These are phyloP conservation scores for Pyxicephalus adspersus DNA, from an alignment of 2,113 vertebrate genomes.

Conservation along the genomic window DNA sequence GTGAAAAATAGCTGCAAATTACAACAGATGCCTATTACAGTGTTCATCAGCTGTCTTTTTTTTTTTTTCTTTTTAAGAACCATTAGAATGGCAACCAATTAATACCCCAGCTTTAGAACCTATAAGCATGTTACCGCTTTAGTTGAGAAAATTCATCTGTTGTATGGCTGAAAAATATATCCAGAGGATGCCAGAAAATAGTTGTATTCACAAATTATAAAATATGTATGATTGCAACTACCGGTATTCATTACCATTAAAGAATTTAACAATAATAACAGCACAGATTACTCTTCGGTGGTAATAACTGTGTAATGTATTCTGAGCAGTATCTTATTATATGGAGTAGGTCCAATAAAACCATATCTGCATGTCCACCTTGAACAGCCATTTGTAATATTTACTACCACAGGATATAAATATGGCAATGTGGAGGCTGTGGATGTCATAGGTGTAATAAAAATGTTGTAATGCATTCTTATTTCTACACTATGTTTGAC, in stretches of 20 bases:
- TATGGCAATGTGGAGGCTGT: neutral
- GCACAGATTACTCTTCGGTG: neutral
- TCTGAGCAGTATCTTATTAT: neutral
- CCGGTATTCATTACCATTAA: neutral
- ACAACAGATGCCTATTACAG: too few species aligned
- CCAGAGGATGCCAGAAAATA: neutral
- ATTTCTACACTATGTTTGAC: neutral
- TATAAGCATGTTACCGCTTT: too few species aligned
- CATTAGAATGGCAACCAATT: too few species aligned
- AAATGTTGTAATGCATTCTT: neutral
- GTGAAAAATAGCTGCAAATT: too few species aligned
- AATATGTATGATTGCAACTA: neutral
- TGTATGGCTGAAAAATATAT: neutral
- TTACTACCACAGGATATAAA: neutral
- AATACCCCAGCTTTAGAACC: too few species aligned
- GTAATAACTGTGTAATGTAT: neutral
- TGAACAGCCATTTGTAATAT: neutral
- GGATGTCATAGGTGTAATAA: neutral
- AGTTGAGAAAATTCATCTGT: too few species aligned
- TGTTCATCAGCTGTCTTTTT: too few species aligned
- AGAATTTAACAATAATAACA: neutral
- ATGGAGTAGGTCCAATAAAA: neutral
- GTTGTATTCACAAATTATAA: neutral
- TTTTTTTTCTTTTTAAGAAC: too few species aligned
- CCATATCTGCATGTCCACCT: neutral